These are phyloP conservation scores for Muscina levida DNA, from an alignment of 2,888 invertebrate species.

Conservation along the genomic window DNA sequence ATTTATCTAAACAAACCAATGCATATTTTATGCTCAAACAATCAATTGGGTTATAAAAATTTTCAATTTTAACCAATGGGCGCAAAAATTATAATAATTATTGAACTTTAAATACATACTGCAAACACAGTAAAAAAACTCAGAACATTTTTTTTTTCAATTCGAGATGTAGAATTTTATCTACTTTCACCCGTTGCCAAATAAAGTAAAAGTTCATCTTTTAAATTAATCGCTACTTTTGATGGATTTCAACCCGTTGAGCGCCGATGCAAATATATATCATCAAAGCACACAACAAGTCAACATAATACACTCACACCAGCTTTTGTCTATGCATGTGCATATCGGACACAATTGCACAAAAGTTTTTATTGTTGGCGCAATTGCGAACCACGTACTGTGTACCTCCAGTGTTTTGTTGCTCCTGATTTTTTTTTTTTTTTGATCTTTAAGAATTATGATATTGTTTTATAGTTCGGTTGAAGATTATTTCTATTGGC, in stretches of 20 bases:
- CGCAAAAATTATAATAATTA: constrained; percentile 7
- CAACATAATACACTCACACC: too few species aligned
- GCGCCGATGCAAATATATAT: too few species aligned
- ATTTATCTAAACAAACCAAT: constrained; percentile 9
- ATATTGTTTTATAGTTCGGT: too few species aligned
- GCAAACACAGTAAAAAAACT: constrained; percentile 8
- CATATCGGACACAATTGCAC: too few species aligned
- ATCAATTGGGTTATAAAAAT: not conserved
- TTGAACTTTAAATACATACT: not conserved
- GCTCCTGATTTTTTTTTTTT: too few species aligned
- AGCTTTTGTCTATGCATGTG: too few species aligned
- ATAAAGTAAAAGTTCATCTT: not conserved
- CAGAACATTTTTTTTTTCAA: not conserved
- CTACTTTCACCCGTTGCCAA: not conserved
- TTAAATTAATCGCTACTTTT: constrained; percentile 11
- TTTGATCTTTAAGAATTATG: too few species aligned
- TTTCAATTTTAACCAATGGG: not conserved
- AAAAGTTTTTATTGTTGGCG: too few species aligned
- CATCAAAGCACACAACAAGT: too few species aligned
- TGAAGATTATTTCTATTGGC: too few species aligned
- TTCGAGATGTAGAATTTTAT: constrained; percentile 8
- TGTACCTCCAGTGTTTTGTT: too few species aligned
- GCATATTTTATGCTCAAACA: not conserved
- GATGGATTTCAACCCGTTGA: not conserved
- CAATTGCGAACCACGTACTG: too few species aligned